Percentiles rank a stretch among this genome's conserved stretches.
Evolutionary conservation across 2,797 vertebrate genomes (phyloP).

Genomic region (Phrynocephalus guinanensis): DNA sequence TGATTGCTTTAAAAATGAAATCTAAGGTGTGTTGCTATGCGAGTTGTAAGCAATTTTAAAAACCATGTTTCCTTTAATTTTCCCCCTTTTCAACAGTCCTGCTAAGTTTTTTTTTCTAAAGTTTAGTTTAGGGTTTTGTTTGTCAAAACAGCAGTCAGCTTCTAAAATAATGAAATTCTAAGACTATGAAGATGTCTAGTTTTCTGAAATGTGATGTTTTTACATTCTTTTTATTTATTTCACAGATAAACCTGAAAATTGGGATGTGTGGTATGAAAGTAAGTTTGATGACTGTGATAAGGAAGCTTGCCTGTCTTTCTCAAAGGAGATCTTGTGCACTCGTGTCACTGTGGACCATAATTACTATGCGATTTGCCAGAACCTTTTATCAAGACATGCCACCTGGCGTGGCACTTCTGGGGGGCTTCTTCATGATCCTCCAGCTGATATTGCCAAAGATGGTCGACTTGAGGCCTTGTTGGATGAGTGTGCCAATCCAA

Average conservation of each 20-base stretch:
- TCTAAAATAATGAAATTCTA: background rate
- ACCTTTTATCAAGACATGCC: slow-evolving; percentile 94
- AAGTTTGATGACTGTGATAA: slow-evolving; percentile 97
- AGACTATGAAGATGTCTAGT: slow-evolving; percentile 4
- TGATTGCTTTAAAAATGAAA: background rate
- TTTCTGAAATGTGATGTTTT: slow-evolving; percentile 28
- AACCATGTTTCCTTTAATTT: background rate
- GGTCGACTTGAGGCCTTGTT: slow-evolving; percentile 92
- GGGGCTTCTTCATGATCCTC: slow-evolving; percentile 95
- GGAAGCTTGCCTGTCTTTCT: slow-evolving; percentile 98
- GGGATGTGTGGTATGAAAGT: slow-evolving; percentile 98
- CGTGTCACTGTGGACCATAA: slow-evolving; percentile 98
- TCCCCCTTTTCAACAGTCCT: background rate
- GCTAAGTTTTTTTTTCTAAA: no score
- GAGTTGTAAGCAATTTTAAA: background rate
- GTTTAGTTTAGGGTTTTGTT: background rate
- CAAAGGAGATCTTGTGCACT: slow-evolving; percentile 95
- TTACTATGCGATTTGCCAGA: slow-evolving; percentile 97
- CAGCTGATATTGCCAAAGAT: slow-evolving; percentile 91
- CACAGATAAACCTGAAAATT: slow-evolving; percentile 96
- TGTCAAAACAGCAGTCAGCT: background rate
- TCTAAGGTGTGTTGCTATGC: background rate
- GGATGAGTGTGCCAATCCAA: slow-evolving; percentile 97
- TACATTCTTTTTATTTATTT: slow-evolving; percentile 35
- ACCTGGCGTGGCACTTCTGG: slow-evolving; percentile 96